These are phyloP conservation scores for Mycalesis mineus DNA, from an alignment of 2,888 invertebrate genomes.

Conservation along the genomic window DNA sequence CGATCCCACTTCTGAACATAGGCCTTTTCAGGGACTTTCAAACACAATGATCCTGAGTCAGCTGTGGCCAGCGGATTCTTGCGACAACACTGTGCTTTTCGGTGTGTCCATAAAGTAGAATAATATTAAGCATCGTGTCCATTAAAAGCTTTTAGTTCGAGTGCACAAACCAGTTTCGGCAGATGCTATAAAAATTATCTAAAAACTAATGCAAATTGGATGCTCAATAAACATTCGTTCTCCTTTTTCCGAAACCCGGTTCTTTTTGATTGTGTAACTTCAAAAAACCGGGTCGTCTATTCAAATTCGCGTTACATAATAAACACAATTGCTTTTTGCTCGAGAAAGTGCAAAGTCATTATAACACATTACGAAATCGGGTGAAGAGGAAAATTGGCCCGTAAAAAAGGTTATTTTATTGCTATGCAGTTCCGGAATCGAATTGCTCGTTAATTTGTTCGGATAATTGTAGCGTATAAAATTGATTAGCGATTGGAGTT, in stretches of 20 bases:
- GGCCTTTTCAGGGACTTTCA: no score
- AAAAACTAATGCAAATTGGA: neutral
- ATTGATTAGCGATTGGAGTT: conserved; percentile 30
- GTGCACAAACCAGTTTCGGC: no score
- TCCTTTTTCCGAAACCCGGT: conserved; percentile 4
- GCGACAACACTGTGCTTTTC: no score
- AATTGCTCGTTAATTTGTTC: conserved; percentile 17
- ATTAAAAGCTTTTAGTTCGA: no score
- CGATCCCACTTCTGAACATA: no score
- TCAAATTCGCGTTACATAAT: conserved; percentile 13
- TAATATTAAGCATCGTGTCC: no score
- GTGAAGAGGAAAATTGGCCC: conserved; percentile 32
- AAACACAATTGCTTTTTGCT: conserved; percentile 23
- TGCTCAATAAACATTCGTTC: conserved; percentile 1
- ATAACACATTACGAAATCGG: conserved; percentile 42
- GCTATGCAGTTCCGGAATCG: conserved; percentile 19
- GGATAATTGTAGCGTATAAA: conserved; percentile 51
- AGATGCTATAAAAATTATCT: no score
- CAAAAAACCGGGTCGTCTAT: conserved; percentile 17
- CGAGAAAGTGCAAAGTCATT: conserved; percentile 50
- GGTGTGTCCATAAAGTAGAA: no score
- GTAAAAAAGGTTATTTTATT: neutral
- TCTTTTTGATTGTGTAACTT: conserved; percentile 3
- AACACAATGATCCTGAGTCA: no score
- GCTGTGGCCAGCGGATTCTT: no score